phyloP scores from a whole-genome alignment of 2,888 invertebrate genomes.

The Nomada flava region DNA sequence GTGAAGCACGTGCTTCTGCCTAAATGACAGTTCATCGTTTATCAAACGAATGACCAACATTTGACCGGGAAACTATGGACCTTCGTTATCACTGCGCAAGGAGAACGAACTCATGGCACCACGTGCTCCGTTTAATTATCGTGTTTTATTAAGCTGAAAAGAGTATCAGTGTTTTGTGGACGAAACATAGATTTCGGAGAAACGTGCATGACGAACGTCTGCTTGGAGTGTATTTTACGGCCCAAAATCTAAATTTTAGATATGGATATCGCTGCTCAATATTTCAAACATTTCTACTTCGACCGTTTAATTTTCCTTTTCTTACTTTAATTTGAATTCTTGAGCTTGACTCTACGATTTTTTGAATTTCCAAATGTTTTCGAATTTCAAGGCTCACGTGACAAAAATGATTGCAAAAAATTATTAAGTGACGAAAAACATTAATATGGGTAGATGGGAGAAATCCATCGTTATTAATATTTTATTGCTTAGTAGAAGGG shows the following conservation, averaged over 20 bases:
- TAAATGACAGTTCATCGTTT: slow-evolving; percentile 53
- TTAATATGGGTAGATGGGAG: no score
- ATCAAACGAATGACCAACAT: slow-evolving; percentile 61
- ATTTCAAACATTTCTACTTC: neutral
- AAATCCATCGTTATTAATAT: no score
- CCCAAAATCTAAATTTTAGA: neutral
- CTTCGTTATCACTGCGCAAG: slow-evolving; percentile 58
- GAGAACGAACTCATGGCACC: slow-evolving; percentile 59
- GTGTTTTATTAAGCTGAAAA: slow-evolving; percentile 26
- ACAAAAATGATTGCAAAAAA: no score
- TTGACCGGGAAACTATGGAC: slow-evolving; percentile 71
- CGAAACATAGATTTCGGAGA: neutral
- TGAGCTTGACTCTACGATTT: no score
- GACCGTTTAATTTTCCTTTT: no score
- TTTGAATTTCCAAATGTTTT: no score
- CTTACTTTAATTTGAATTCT: no score
- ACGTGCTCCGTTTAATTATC: slow-evolving; percentile 38
- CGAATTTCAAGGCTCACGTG: no score
- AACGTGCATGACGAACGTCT: neutral
- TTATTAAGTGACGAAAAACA: no score
- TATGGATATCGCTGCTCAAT: neutral
- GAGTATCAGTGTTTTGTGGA: slow-evolving; percentile 13
- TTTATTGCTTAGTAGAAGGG: neutral
- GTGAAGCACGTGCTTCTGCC: slow-evolving; percentile 47
- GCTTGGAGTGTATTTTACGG: no score